A percentile compares a stretch with the other conserved stretches of the same genome.
phyloP scores from a whole-genome alignment of 2,113 vertebrate genomes.

The Panthera uncia region DNA sequence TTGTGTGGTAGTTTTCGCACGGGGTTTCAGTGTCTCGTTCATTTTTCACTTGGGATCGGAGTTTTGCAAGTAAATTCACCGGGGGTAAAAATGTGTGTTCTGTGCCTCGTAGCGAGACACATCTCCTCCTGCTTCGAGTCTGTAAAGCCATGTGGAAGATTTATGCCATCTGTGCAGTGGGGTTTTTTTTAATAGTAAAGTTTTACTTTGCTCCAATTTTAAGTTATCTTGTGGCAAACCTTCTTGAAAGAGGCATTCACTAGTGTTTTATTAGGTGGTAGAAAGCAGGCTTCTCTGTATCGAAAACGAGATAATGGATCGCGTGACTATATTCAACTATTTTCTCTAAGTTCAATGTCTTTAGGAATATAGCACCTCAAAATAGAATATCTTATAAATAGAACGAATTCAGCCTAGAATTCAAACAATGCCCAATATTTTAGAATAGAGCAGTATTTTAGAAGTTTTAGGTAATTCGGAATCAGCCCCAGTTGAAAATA shows the following conservation, averaged over 20 bases:
- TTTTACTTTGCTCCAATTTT: slow-evolving; percentile 28
- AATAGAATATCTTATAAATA: slow-evolving; percentile 14
- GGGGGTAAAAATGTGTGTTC: not conserved
- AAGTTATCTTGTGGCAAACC: not conserved
- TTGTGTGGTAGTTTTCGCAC: not conserved
- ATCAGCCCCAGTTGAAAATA: not conserved
- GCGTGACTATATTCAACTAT: not conserved
- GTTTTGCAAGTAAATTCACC: not conserved
- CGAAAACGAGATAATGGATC: not conserved
- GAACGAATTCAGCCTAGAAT: slow-evolving; percentile 5
- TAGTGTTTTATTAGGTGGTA: not conserved
- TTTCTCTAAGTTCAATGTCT: slow-evolving; percentile 3
- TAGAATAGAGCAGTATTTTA: not conserved
- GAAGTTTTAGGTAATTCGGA: not conserved
- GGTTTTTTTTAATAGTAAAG: not conserved
- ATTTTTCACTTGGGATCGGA: not conserved
- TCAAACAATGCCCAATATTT: not conserved
- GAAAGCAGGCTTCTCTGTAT: not conserved
- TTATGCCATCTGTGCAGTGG: not conserved
- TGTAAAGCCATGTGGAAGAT: not conserved
- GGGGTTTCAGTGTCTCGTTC: not conserved
- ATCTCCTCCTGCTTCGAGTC: not conserved
- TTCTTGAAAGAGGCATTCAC: not conserved
- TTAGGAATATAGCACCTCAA: not conserved
- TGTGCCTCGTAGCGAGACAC: not conserved